These are phyloP conservation scores for Poeciliopsis prolifica DNA, from an alignment of 2,113 vertebrate genomes.

Conservation along the genomic window DNA sequence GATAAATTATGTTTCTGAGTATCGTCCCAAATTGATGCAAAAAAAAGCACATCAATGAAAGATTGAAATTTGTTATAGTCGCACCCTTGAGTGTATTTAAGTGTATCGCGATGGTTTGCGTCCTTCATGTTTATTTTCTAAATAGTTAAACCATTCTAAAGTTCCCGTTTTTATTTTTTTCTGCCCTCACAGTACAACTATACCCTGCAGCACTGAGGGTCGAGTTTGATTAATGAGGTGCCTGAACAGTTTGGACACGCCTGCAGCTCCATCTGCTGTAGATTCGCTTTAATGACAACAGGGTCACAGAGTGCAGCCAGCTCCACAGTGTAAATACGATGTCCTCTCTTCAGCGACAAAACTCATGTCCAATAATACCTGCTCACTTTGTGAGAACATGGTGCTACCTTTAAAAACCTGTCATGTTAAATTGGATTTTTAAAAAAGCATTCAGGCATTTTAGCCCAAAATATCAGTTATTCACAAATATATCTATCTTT, in stretches of 20 bases:
- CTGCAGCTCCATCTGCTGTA: conserved; percentile 51
- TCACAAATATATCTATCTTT: neutral
- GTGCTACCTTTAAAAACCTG: neutral
- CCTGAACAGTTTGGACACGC: conserved; percentile 14
- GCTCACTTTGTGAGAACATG: conserved; percentile 1
- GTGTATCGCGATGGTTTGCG: neutral
- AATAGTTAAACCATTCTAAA: too few relatives aligned
- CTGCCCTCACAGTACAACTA: conserved; percentile 2
- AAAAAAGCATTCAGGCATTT: neutral
- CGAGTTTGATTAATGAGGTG: conserved; percentile 50
- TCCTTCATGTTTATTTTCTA: too few relatives aligned
- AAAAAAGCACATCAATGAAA: neutral
- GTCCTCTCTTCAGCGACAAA: conserved; percentile 28
- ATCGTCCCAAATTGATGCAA: neutral
- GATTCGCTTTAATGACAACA: conserved; percentile 15
- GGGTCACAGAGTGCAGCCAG: conserved; percentile 43
- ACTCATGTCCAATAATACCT: neutral
- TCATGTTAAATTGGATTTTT: neutral
- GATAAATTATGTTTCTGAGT: too few relatives aligned
- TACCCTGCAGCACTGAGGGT: conserved; percentile 26
- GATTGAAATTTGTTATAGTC: neutral
- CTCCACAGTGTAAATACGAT: conserved; percentile 28
- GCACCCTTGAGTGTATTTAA: neutral
- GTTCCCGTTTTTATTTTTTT: neutral
- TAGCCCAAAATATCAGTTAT: neutral